Conservation (phyloP, 1,140 invertebrate genomes). For the Coptotermes formosanus region DNA sequence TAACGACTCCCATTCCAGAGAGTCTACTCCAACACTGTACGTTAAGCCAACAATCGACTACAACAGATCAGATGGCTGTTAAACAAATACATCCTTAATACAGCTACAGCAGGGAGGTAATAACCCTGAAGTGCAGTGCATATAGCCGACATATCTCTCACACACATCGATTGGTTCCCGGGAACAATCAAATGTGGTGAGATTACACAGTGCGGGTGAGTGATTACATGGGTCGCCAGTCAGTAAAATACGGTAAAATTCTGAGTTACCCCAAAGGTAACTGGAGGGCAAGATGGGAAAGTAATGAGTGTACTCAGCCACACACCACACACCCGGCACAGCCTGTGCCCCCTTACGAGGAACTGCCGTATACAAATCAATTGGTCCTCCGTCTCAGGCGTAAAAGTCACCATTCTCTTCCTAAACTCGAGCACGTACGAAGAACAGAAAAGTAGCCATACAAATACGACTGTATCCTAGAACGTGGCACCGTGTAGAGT, state of each 20-base stretch:
- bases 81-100: not conserved
- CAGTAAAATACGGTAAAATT: no score
- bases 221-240: not conserved
- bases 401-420: no score
- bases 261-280: not conserved
- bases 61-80: not conserved
- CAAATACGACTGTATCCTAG: no score
- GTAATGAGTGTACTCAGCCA: not conserved
- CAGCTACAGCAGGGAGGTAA: not conserved
- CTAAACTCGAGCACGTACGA: no score
- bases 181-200: not conserved
- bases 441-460: no score
- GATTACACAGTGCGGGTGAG: not conserved
- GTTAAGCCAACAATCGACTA: not conserved
- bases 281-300: not conserved
- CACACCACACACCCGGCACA: not conserved
- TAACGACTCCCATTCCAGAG: not conserved
- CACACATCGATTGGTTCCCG: not conserved
- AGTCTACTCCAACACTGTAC: not conserved
- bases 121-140: not conserved
- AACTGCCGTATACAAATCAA: no score
- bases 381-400: no score
- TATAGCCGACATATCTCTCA: not conserved
- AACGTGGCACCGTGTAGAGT: no score
- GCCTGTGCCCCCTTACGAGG: no score